Evolutionary conservation across 2,888 invertebrate species (phyloP).

Genomic region (Norana najaformis): DNA sequence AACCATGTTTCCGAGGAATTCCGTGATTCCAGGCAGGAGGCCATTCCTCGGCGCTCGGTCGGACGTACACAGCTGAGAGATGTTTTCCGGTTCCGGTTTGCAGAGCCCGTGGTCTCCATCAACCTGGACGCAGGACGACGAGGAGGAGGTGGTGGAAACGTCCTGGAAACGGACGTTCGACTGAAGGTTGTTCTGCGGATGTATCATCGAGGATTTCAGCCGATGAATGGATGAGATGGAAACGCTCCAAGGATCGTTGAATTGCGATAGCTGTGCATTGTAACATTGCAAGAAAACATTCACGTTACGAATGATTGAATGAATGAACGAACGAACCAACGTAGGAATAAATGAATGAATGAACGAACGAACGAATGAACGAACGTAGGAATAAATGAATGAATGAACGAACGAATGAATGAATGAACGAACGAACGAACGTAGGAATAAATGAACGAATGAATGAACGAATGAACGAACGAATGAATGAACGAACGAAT

Average conservation of each 20-base stretch:
- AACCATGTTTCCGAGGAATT: background rate
- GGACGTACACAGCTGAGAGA: background rate
- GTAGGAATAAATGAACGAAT: no score
- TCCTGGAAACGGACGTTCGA: constrained; percentile 4
- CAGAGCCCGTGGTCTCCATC: background rate
- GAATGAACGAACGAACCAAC: no score
- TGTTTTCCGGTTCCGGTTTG: background rate
- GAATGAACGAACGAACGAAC: no score
- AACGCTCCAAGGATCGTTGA: background rate
- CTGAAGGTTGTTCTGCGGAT: background rate
- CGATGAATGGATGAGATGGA: background rate
- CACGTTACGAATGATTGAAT: background rate
- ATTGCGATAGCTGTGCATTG: no score
- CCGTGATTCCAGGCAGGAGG: background rate
- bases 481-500: background rate
- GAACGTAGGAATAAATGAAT: background rate
- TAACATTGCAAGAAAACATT: background rate
- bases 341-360: background rate
- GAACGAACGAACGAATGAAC: no score
- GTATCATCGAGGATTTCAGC: background rate
- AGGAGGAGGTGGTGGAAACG: background rate
- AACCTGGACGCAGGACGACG: background rate
- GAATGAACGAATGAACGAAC: background rate
- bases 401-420: background rate
- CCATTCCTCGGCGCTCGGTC: background rate